Evolutionary conservation across 2,113 vertebrate genomes (phyloP).

Genomic region (Phalacrocorax brasilianus): DNA sequence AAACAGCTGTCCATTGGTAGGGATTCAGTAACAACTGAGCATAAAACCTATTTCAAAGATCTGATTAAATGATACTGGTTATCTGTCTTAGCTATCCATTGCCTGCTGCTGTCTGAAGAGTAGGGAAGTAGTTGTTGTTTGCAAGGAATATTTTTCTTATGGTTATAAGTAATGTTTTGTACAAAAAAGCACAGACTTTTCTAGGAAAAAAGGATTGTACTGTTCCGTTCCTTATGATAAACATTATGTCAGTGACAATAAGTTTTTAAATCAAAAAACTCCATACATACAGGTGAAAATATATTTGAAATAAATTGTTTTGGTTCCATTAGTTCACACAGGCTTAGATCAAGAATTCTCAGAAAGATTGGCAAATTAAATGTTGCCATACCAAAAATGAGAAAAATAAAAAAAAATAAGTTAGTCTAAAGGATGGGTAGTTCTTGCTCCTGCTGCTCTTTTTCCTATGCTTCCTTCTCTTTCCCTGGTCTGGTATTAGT

Average conservation of each 20-base stretch:
- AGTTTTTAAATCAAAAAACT: not conserved
- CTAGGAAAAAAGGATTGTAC: not conserved
- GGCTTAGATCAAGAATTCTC: not conserved
- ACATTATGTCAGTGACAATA: not conserved
- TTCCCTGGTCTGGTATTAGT: not conserved
- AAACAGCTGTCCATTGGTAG: not conserved
- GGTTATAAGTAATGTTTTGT: not conserved
- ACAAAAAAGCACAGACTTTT: not conserved
- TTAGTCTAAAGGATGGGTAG: not conserved
- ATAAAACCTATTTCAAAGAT: not conserved
- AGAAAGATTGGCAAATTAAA: not conserved
- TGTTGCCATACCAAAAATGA: not conserved
- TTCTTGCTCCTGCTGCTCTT: not conserved
- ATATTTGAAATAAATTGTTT: not conserved
- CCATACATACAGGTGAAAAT: not conserved
- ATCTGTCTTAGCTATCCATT: not conserved
- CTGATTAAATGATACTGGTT: not conserved
- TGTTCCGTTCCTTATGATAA: not conserved
- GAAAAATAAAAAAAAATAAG: accelerated
- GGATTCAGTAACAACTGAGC: not conserved
- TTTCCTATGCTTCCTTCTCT: not conserved
- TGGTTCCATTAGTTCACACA: not conserved
- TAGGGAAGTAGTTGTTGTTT: not conserved
- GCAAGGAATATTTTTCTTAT: not conserved
- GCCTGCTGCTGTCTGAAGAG: not conserved